Conservation (phyloP, 2,888 invertebrate species). For the Cerceris rybyensis region DNA sequence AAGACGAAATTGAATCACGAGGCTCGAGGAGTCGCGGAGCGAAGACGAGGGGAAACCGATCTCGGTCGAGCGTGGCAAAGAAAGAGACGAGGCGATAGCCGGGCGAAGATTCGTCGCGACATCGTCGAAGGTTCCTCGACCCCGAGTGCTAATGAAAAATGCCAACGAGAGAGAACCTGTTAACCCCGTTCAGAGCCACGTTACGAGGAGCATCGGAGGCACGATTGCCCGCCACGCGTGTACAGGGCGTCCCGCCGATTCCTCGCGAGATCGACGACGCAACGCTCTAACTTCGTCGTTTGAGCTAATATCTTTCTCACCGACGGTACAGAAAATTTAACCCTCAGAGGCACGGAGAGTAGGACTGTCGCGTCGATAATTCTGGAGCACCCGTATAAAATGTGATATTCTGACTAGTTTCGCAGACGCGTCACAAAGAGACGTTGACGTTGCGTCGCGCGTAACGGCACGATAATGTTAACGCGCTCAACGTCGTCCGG, state of each 20-base stretch:
- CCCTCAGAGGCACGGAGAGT: background rate
- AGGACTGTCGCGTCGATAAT: background rate
- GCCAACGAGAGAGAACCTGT: constrained; percentile 20
- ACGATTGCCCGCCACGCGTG: constrained; percentile 8
- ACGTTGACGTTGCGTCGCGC: constrained; percentile 26
- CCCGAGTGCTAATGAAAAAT: constrained; percentile 25
- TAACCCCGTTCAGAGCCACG: constrained; percentile 39
- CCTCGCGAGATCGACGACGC: background rate
- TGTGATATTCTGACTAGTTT: background rate
- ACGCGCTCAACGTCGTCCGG: constrained; percentile 4
- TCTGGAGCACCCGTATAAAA: background rate
- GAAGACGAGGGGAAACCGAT: background rate
- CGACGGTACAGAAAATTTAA: background rate
- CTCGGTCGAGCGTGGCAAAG: background rate
- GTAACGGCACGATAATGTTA: constrained; percentile 25
- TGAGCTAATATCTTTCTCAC: background rate
- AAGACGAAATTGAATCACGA: background rate
- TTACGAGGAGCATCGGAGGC: background rate
- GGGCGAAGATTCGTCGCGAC: background rate
- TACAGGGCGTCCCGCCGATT: background rate
- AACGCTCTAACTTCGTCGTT: background rate
- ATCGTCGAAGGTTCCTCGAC: constrained; percentile 14
- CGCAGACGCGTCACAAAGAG: constrained; percentile 35
- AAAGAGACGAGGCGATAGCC: background rate
- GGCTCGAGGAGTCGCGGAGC: background rate